Evolutionary conservation across 1,140 invertebrate genomes (phyloP).

Genomic region (Dreissena rostriformis): DNA sequence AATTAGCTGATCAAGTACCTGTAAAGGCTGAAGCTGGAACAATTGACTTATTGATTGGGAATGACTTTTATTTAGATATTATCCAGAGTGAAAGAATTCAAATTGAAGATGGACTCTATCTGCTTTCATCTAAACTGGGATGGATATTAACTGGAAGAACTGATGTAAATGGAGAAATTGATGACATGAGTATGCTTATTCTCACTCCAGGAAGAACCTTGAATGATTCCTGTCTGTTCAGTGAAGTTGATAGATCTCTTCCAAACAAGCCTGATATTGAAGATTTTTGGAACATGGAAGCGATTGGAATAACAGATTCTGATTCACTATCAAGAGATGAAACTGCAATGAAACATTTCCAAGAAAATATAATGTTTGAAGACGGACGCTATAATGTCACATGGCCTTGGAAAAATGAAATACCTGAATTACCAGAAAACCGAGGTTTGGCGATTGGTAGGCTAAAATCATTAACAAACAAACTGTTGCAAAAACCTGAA

Average conservation of each 20-base stretch:
- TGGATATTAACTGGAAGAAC: neutral
- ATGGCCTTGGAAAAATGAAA: conserved; percentile 11
- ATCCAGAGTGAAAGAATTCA: too few relatives aligned
- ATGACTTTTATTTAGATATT: too few relatives aligned
- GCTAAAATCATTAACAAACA: neutral
- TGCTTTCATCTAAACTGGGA: too few relatives aligned
- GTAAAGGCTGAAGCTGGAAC: too few relatives aligned
- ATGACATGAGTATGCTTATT: neutral
- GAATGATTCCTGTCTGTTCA: conserved; percentile 14
- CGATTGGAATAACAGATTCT: conserved; percentile 3
- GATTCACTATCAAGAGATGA: neutral
- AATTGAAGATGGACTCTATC: too few relatives aligned
- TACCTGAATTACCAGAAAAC: neutral
- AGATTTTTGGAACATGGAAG: conserved; percentile 36
- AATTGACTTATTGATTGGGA: too few relatives aligned
- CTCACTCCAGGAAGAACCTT: neutral
- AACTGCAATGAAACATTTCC: conserved; percentile 5
- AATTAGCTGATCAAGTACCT: too few relatives aligned
- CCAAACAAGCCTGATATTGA: conserved; percentile 11
- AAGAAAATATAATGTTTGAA: conserved; percentile 3
- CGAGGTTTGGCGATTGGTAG: neutral
- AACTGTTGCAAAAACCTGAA: neutral
- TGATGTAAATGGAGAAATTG: neutral
- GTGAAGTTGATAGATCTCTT: conserved; percentile 1
- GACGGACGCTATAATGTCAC: conserved; percentile 1